Conservation (phyloP, 1,140 invertebrate genomes). For the Pristionchus pacificus region DNA sequence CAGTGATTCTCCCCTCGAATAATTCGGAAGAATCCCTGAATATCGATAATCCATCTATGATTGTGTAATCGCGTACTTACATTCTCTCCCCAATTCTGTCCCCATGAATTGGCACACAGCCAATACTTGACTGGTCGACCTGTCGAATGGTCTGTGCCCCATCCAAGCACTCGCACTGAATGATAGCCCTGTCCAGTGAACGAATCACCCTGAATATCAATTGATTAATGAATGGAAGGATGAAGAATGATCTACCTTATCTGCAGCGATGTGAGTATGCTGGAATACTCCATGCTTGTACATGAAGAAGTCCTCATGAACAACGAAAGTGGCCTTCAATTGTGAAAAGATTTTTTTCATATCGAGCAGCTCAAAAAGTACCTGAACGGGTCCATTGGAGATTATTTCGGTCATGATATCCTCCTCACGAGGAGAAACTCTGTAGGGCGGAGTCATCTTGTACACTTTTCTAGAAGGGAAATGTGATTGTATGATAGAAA, state of each 20-base stretch:
- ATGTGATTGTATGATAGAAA: not conserved
- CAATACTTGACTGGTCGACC: constrained; percentile 67
- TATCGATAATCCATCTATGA: not conserved
- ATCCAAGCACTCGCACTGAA: constrained; percentile 82
- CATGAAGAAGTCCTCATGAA: constrained; percentile 83
- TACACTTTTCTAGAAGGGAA: constrained; percentile 37
- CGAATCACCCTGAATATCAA: constrained; percentile 15
- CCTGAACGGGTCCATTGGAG: constrained; percentile 84
- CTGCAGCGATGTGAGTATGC: constrained; percentile 64
- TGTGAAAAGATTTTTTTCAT: not conserved
- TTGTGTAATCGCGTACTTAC: not conserved
- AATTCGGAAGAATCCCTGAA: constrained; percentile 74
- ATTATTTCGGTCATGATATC: constrained; percentile 88
- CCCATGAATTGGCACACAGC: constrained; percentile 86
- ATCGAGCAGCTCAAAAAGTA: not conserved
- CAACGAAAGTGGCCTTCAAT: constrained; percentile 73
- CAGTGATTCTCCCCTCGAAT: constrained; percentile 75
- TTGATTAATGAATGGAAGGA: too few species aligned
- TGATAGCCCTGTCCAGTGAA: constrained; percentile 70
- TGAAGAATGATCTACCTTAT: constrained; percentile 37
- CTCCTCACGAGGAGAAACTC: constrained; percentile 64
- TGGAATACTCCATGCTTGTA: constrained; percentile 76
- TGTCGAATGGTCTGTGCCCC: constrained; percentile 74
- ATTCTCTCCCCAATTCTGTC: constrained; percentile 77
- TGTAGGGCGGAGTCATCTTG: constrained; percentile 78